Evolutionary conservation across 2,113 vertebrate species (phyloP).

Genomic region (Helogale parvula): DNA sequence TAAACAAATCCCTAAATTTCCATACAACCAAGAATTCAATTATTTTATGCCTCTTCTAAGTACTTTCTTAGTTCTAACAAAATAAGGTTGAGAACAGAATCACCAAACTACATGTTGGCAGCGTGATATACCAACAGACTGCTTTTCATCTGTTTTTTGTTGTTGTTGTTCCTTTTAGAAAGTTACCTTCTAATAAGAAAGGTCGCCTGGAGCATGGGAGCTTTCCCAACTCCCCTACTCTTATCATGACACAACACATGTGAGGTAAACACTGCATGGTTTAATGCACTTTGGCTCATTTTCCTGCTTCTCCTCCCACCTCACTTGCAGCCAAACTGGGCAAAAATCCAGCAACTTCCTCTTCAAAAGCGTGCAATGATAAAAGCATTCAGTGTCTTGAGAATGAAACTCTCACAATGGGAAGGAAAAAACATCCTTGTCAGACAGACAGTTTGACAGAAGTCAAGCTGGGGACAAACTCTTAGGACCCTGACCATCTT

Average conservation of each 20-base stretch:
- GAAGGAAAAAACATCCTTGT: conserved; percentile 90
- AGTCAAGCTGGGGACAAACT: conserved; percentile 88
- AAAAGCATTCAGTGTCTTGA: conserved; percentile 84
- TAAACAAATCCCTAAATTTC: neutral
- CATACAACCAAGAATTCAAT: neutral
- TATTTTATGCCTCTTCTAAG: neutral
- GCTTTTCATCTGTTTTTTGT: neutral
- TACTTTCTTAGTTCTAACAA: neutral
- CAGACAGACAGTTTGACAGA: conserved; percentile 85
- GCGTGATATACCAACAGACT: neutral
- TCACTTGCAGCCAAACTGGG: conserved; percentile 71
- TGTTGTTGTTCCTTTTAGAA: neutral
- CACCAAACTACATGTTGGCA: neutral
- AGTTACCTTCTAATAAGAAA: neutral
- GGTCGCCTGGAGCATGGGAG: neutral
- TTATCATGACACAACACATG: conserved; percentile 72
- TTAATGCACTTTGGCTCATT: conserved; percentile 84
- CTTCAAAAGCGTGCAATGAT: conserved; percentile 85
- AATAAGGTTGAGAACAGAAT: neutral
- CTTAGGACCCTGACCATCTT: conserved; percentile 74
- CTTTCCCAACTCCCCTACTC: conserved; percentile 18
- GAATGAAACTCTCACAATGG: conserved; percentile 79
- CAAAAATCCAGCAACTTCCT: conserved; percentile 87
- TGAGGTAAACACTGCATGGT: conserved; percentile 69
- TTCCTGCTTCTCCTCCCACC: conserved; percentile 77